Conservation (phyloP, 2,797 vertebrate genomes). For the Bothrops alternatus region DNA sequence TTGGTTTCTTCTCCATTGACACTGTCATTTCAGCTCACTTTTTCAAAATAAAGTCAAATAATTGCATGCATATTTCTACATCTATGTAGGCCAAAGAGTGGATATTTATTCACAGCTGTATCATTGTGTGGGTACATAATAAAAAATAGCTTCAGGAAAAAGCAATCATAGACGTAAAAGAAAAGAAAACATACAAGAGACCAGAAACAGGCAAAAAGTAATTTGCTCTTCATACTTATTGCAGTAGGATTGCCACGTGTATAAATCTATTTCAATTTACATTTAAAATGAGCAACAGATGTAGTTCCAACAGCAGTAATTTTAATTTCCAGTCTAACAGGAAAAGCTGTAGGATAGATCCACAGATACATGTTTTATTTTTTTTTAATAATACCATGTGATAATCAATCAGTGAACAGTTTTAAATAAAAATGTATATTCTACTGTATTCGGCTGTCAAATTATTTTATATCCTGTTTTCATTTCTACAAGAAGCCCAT, state of each 20-base stretch:
- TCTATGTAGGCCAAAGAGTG: not conserved
- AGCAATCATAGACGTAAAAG: not conserved
- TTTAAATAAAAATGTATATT: slow-evolving; percentile 53
- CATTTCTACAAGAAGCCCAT: slow-evolving; percentile 65
- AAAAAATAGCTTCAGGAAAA: not conserved
- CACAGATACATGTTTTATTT: not conserved
- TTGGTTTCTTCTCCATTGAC: not conserved
- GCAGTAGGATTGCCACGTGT: not conserved
- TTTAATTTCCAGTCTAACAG: slow-evolving; percentile 28
- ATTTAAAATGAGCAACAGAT: not conserved
- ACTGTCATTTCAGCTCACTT: not conserved
- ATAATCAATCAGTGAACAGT: slow-evolving; percentile 55
- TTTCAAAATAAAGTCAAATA: not conserved
- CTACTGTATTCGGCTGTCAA: slow-evolving; percentile 41
- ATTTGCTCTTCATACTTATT: not conserved
- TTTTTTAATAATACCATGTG: slow-evolving; percentile 41
- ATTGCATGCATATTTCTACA: not conserved
- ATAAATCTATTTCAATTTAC: not conserved
- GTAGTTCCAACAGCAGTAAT: not conserved
- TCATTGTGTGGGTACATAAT: not conserved
- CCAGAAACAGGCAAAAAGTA: not conserved
- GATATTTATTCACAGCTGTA: not conserved
- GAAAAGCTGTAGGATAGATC: not conserved
- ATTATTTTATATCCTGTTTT: slow-evolving; percentile 52
- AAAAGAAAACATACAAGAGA: not conserved